Evolutionary conservation across 2,113 vertebrate genomes (phyloP).

Genomic region (Myrmecophaga tridactyla): DNA sequence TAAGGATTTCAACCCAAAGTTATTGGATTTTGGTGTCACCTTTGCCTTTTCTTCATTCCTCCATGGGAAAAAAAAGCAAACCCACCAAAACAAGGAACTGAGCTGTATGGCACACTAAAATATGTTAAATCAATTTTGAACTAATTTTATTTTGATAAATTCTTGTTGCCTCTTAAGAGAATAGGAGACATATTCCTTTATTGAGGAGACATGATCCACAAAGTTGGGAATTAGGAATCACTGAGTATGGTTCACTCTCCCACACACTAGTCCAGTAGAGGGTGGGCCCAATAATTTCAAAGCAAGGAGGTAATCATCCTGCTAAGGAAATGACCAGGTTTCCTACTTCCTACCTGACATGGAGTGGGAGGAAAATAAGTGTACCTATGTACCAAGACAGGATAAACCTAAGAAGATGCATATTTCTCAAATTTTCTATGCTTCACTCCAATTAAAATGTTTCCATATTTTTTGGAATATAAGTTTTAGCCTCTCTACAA

Average conservation of each 20-base stretch:
- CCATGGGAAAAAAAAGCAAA: background rate
- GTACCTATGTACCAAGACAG: background rate
- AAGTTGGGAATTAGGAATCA: background rate
- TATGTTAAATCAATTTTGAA: slow-evolving; percentile 7
- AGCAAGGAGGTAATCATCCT: background rate
- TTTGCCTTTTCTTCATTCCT: slow-evolving; percentile 11
- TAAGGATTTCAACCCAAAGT: background rate
- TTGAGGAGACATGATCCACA: background rate
- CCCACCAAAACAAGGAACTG: slow-evolving; percentile 19
- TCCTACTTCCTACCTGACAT: background rate
- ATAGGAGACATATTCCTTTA: background rate
- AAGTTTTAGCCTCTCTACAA: slow-evolving; percentile 35
- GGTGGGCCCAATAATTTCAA: background rate
- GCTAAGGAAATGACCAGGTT: background rate
- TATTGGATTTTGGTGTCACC: background rate
- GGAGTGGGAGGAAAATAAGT: background rate
- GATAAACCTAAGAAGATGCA: background rate
- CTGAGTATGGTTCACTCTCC: background rate
- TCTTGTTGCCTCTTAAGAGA: background rate
- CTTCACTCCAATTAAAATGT: slow-evolving; percentile 15
- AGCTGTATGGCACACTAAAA: background rate
- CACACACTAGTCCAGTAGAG: background rate
- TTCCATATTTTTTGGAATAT: background rate
- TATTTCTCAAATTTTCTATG: background rate
- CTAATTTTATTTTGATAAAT: slow-evolving; percentile 9